Base-by-base conservation (phyloP, 2,888 invertebrate genomes). In the Agriopis aurantiaria region DNA sequence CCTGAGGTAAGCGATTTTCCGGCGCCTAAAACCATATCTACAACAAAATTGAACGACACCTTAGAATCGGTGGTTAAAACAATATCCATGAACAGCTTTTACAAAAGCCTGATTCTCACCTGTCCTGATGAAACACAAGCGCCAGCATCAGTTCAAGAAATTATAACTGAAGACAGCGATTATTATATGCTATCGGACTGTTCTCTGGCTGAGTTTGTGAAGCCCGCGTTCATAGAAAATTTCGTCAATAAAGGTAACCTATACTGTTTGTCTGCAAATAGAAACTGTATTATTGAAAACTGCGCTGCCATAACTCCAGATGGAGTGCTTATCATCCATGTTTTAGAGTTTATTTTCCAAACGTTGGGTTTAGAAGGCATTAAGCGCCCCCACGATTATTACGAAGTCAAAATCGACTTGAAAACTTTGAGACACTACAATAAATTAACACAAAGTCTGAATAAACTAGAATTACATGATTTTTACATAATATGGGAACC, bases 1-100 rank as follows among this genome's bases (percentile, higher is more conserved):
- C 93, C 93, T 33, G 92, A 93, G 85, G 86, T 93, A 33, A 83
- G 81, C 65, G 86, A 90, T 72, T 92, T 93, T 75, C 87, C 90
- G 5, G 75, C 88, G 3, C 93, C 93, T 0, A 92, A 90, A 88
- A 82, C 89, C 9, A 81, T 87, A 49, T 78, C 82, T 43, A 78
- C 76, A 3, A 77, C 77, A 5, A 88, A 84, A 71, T 76, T 80
- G 74, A 81, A 83, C 68, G 75, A 83, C 69, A 82, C 80, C 55
- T 73, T 86, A 6, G 82, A 86, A 49, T 71, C 75, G 0, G 80
- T 87, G 3, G 75, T 76, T 55, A 76, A 85, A 73, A 76, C 74
- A 11, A 75, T 93, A n/a, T 78, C 80, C 63, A 81, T 84, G 76
- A 93, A 93, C 63, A 77, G 80, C 75, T 93, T 90, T 72, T 94